Evolutionary conservation across 23 tunicate species (phyloP).

Genomic region (Corella eumyota): DNA sequence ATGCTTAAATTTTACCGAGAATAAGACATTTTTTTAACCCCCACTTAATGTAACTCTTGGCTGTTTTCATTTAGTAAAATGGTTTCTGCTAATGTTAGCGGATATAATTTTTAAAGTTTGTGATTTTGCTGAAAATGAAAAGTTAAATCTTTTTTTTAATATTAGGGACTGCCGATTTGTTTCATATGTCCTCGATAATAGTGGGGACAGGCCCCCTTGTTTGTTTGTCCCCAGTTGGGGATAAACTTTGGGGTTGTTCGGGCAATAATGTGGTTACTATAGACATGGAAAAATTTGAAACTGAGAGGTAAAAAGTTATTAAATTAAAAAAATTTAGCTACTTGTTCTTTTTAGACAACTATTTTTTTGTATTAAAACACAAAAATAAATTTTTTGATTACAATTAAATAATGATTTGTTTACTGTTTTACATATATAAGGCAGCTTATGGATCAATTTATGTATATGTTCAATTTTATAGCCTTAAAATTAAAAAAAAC

Average conservation of each 20-base stretch:
- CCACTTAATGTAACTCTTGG: not conserved
- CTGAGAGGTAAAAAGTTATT: slow-evolving; percentile 40
- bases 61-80: not conserved
- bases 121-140: too few species aligned
- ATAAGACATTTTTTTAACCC: too few species aligned
- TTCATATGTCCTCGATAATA: slow-evolving; percentile 45
- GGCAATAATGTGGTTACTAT: slow-evolving; percentile 71
- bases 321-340: too few species aligned
- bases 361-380: too few species aligned
- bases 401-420: not conserved
- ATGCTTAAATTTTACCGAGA: too few species aligned
- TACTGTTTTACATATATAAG: not conserved
- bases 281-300: slow-evolving; percentile 33
- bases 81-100: too few species aligned
- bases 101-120: too few species aligned
- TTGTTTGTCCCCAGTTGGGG: slow-evolving; percentile 40
- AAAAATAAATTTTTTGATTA: not conserved
- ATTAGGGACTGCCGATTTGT: slow-evolving; percentile 27
- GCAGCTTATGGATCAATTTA: too few species aligned
- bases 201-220: slow-evolving; percentile 62
- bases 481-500: too few species aligned
- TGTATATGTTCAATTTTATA: too few species aligned
- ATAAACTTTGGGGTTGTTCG: slow-evolving; percentile 62
- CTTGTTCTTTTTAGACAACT: not conserved
- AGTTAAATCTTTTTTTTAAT: not conserved